phyloP scores from a whole-genome alignment of 2,797 vertebrate genomes.

The Rhynchotus rufescens region DNA sequence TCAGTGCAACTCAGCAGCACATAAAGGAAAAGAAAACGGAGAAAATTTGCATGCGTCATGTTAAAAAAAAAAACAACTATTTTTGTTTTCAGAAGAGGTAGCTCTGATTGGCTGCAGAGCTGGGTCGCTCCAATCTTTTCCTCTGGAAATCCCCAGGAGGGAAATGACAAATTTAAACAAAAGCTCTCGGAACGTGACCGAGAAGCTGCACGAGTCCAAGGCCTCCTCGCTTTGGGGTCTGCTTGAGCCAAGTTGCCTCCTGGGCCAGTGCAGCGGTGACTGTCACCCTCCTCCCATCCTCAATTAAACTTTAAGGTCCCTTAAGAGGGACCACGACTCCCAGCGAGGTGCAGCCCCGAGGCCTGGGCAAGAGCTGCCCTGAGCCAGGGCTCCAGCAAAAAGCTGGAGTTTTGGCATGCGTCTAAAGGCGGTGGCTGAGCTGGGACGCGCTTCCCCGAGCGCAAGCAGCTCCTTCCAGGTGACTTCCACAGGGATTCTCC shows the following conservation, averaged over 20 bases:
- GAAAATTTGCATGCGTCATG: neutral
- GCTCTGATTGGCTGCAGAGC: neutral
- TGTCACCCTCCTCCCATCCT: neutral
- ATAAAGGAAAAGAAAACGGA: neutral
- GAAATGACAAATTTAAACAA: neutral
- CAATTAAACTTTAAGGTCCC: neutral
- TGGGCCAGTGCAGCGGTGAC: neutral
- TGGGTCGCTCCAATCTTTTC: neutral
- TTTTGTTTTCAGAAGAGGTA: neutral
- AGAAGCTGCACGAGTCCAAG: neutral
- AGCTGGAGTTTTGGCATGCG: neutral
- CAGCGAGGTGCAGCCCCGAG: neutral
- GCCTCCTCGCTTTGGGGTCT: neutral
- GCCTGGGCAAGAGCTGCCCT: neutral
- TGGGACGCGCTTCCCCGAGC: neutral
- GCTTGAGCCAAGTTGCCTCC: neutral
- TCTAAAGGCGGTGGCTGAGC: neutral
- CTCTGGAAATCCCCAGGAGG: neutral
- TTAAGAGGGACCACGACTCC: neutral
- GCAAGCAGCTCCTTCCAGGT: neutral
- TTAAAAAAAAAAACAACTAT: neutral
- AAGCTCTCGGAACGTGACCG: neutral
- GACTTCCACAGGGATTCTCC: neutral
- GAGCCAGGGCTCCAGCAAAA: neutral
- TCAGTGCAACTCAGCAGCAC: neutral